Evolutionary conservation across 23 tunicate genomes (phyloP).

Genomic region (Phallusia fumigata): DNA sequence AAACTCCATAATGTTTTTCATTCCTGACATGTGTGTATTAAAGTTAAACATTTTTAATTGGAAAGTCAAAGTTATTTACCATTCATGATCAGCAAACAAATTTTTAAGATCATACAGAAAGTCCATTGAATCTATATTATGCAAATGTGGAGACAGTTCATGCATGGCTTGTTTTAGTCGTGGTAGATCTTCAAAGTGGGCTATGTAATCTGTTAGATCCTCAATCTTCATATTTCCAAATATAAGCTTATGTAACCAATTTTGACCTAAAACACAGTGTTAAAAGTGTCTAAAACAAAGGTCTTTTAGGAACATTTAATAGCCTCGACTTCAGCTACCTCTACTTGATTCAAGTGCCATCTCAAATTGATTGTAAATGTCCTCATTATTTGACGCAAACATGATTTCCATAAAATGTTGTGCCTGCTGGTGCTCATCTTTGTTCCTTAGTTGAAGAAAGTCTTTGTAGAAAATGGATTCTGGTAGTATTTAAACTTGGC

Average conservation of each 20-base stretch:
- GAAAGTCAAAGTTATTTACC: not conserved
- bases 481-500: too few relatives aligned
- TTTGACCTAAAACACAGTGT: not conserved
- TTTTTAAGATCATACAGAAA: not conserved
- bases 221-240: not conserved
- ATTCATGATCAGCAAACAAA: not conserved
- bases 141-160: not conserved
- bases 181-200: not conserved
- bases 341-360: not conserved
- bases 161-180: not conserved
- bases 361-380: not conserved
- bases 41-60: too few relatives aligned
- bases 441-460: too few relatives aligned
- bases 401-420: not conserved
- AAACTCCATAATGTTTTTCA: too few relatives aligned
- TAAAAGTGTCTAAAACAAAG: not conserved
- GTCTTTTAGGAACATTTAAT: not conserved
- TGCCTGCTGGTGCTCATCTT: too few relatives aligned
- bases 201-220: not conserved
- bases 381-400: not conserved
- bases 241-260: not conserved
- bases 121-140: not conserved
- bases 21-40: too few relatives aligned
- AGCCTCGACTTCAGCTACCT: not conserved
- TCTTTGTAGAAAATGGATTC: too few relatives aligned